phyloP scores from a whole-genome alignment of 2,113 vertebrate species.

The Lethenteron reissneri region DNA sequence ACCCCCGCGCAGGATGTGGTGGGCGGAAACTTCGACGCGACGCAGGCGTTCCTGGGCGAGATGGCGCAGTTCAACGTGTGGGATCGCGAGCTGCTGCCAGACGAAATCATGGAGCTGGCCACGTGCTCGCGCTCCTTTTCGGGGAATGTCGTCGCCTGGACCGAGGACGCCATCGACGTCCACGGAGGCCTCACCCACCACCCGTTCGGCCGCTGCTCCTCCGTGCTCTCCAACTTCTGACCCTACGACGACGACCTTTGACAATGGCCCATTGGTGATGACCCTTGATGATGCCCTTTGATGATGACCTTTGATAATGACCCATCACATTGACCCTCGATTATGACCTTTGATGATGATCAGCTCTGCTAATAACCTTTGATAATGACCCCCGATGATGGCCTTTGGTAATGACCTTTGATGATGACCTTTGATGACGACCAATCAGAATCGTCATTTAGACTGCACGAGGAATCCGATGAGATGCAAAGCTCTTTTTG shows the following conservation, averaged over 20 bases:
- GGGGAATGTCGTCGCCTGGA: slow-evolving; percentile 84
- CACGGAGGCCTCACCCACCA: slow-evolving; percentile 73
- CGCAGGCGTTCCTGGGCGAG: slow-evolving; percentile 91
- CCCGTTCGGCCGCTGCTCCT: slow-evolving; percentile 52
- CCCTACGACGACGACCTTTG: not conserved
- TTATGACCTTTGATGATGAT: too few species aligned
- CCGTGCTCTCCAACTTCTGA: not conserved
- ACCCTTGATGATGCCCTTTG: too few species aligned
- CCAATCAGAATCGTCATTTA: too few species aligned
- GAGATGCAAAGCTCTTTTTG: too few species aligned
- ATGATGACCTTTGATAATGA: too few species aligned
- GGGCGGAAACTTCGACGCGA: slow-evolving; percentile 80
- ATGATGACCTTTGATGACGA: too few species aligned
- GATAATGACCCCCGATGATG: too few species aligned
- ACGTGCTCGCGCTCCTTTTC: slow-evolving; percentile 94
- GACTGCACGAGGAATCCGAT: too few species aligned
- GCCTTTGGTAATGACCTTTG: too few species aligned
- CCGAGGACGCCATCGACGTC: slow-evolving; percentile 71
- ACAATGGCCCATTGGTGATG: too few species aligned
- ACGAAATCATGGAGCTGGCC: slow-evolving; percentile 68
- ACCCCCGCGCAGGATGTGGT: slow-evolving; percentile 47
- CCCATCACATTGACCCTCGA: too few species aligned
- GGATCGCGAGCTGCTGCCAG: slow-evolving; percentile 67
- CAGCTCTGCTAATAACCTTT: too few species aligned
- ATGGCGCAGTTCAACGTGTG: slow-evolving; percentile 98